Base-by-base conservation (phyloP, 2,888 invertebrate species). In the Drosophila fungiperda region DNA sequence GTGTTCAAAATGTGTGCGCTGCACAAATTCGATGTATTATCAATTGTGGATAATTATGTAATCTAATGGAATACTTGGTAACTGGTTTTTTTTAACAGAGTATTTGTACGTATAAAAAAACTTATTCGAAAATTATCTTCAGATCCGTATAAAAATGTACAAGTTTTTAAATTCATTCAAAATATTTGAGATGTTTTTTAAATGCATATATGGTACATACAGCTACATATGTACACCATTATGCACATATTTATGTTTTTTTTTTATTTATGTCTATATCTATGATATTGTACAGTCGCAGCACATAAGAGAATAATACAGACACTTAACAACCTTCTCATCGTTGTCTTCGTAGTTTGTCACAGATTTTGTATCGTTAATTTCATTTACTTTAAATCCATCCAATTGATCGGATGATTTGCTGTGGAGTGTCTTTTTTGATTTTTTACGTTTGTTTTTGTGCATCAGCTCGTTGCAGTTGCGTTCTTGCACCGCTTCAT, bases 231-330 rank as follows among this genome's bases (percentile, higher is more conserved):
- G 63, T 61, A 53, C 54, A 45, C 36, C 29, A 29, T 29, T 29
- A 29, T 29, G 29, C 29, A 29, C 29, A 29, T 63, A 48, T 54
- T 48, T n/a, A 17, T 12, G 26, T n/a, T 38, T 35, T 50, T 45
- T 59, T 62, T 48, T 40, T 52, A 33, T 60, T 50, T 55, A 61
- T 67, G 65, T 54, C 54, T 68, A 66, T 32, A 45, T 52, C 68
- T 92, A 93, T 73, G 93, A 93, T 80, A 93, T 93, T 76, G 93
- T 87, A 82, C 93, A 93, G 74, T 93, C 93, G 85, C 93, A 93
- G 85, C 93, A 93, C 92, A 93, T 92, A 45, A 93, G 84, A 38
- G 93, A 92, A 75, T 92, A 93, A 76, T 93, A 93, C 29, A 93
- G 87, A 82, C 93, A 93, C 76, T 92, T 93, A 20, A 93, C 92